Conservation (phyloP, 2,888 invertebrate species). For the Chelonus formosanus region DNA sequence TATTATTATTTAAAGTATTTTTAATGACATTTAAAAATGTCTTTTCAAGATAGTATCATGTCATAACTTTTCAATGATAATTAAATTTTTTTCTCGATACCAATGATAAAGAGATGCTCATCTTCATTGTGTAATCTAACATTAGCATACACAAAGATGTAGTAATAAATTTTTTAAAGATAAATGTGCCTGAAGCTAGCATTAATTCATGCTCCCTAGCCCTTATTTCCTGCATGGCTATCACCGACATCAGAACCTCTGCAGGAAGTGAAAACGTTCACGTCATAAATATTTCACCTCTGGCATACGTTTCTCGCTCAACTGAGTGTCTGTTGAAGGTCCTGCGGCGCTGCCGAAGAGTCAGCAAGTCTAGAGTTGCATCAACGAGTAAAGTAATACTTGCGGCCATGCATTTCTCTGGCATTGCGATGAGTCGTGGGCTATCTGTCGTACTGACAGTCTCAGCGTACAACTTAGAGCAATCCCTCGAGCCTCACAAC, state of each 20-base stretch:
- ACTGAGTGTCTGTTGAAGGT: neutral
- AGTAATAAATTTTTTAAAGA: slow-evolving; percentile 3
- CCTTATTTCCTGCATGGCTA: slow-evolving; percentile 33
- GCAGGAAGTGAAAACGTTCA: slow-evolving; percentile 25
- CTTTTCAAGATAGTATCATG: too few relatives aligned
- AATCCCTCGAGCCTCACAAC: slow-evolving; percentile 28
- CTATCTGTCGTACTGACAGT: slow-evolving; percentile 31
- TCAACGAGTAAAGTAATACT: slow-evolving; percentile 23
- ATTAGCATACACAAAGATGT: slow-evolving; percentile 1
- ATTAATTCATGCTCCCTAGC: slow-evolving; percentile 24
- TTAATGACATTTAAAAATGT: too few relatives aligned
- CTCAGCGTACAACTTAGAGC: slow-evolving; percentile 17
- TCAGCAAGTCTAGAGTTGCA: slow-evolving; percentile 19
- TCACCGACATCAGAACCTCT: slow-evolving; percentile 29
- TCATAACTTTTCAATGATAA: neutral
- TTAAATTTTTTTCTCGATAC: neutral
- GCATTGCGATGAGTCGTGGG: slow-evolving; percentile 34
- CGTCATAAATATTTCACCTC: slow-evolving; percentile 34
- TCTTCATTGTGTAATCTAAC: too few relatives aligned
- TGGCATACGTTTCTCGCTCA: slow-evolving; percentile 16
- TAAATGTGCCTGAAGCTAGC: slow-evolving; percentile 12
- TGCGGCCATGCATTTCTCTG: slow-evolving; percentile 22
- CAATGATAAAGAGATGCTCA: too few relatives aligned
- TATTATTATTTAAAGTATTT: too few relatives aligned
- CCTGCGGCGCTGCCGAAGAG: slow-evolving; percentile 14